Conservation (phyloP, 2,797 vertebrate species). For the Poeciliopsis infans region DNA sequence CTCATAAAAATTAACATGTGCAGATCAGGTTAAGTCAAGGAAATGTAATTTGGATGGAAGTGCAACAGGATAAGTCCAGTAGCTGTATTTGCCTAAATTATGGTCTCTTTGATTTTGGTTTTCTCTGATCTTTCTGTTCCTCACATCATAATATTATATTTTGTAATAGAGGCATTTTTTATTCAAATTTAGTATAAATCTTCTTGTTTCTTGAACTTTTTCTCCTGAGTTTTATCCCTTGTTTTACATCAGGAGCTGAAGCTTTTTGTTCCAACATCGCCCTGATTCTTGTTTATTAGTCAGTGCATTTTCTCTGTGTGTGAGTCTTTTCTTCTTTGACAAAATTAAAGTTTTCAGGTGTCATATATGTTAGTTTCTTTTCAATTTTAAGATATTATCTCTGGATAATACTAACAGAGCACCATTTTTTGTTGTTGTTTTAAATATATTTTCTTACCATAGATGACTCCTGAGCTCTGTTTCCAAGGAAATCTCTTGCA, state of each 20-base stretch:
- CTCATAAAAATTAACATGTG: background rate
- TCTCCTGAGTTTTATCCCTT: background rate
- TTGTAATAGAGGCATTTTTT: background rate
- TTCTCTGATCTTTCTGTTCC: background rate
- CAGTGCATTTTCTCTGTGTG: background rate
- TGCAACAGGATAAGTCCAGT: background rate
- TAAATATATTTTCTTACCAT: background rate
- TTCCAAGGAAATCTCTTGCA: background rate
- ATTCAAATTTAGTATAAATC: background rate
- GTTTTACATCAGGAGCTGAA: background rate
- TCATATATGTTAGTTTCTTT: background rate
- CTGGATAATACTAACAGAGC: background rate
- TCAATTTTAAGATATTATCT: background rate
- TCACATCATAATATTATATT: background rate
- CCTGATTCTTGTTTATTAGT: background rate
- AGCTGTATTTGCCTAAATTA: background rate
- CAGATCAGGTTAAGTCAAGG: background rate
- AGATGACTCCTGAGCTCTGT: background rate
- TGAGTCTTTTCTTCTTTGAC: background rate
- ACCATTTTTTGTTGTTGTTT: background rate
- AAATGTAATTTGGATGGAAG: background rate
- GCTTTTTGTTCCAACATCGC: background rate
- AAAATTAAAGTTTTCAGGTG: background rate
- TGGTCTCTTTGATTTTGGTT: background rate
- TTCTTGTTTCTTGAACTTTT: background rate